Conservation (phyloP, 53 echinoderm and acorn worm species). For the Zoroaster sp. region DNA sequence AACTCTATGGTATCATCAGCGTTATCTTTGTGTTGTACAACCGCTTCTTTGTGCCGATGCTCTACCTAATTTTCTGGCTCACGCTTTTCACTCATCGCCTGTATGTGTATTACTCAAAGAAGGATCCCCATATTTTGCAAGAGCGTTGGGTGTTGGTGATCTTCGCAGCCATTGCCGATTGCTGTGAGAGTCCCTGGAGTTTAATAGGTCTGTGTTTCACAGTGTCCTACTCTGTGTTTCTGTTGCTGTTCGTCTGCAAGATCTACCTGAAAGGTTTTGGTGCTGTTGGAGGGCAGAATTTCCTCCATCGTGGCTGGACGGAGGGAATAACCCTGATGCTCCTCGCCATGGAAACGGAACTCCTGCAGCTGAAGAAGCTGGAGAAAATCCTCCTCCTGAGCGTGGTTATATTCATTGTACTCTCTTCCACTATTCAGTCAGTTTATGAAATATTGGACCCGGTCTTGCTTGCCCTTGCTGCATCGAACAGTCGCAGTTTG, state of each 20-base stretch:
- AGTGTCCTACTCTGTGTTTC: constrained; percentile 89
- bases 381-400: constrained; percentile 90
- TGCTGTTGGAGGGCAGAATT: constrained; percentile 53
- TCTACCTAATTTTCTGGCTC: constrained; percentile 87
- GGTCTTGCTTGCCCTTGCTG: constrained; percentile 77
- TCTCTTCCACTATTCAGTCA: constrained; percentile 92
- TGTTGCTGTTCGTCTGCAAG: constrained; percentile 78
- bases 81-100: constrained; percentile 78
- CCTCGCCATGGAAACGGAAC: constrained; percentile 85
- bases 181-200: constrained; percentile 95
- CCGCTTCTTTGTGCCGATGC: constrained; percentile 80
- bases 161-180: constrained; percentile 82
- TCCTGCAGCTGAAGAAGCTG: constrained; percentile 76
- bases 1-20: constrained; percentile 84
- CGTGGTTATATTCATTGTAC: constrained; percentile 87
- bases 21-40: constrained; percentile 87
- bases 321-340: constrained; percentile 90
- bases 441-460: constrained; percentile 92
- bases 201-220: constrained; percentile 90
- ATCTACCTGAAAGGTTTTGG: constrained; percentile 88
- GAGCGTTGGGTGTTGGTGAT: constrained; percentile 82
- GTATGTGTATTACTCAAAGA: constrained; percentile 72
- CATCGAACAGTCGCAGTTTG: constrained; percentile 78
- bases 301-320: constrained; percentile 85
- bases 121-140: constrained; percentile 59